phyloP scores from a whole-genome alignment of 1,140 invertebrate species.

The Drosophila tsacasi region DNA sequence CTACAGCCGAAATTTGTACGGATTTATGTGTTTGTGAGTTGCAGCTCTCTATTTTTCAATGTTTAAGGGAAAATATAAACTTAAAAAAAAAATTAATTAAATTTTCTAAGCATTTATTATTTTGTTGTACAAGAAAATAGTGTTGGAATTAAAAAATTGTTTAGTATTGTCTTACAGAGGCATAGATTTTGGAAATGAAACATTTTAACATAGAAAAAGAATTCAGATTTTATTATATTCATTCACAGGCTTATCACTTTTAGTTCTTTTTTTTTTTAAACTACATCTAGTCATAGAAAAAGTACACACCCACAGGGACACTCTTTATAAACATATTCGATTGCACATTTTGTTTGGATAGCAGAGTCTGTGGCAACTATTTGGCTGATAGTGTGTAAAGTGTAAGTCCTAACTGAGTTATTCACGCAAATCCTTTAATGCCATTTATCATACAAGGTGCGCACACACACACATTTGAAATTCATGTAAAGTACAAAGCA shows the following conservation, averaged over 20 bases:
- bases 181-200: neutral
- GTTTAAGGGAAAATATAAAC: neutral
- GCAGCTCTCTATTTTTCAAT: neutral
- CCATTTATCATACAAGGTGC: constrained; percentile 75
- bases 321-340: constrained; percentile 13
- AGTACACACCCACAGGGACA: neutral
- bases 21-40: constrained; percentile 4
- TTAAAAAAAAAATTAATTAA: no score
- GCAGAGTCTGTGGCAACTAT: constrained; percentile 47
- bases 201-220: no score
- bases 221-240: no score
- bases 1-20: neutral
- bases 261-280: neutral
- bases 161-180: neutral
- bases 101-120: no score
- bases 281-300: neutral
- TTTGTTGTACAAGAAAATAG: no score
- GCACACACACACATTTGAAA: constrained; percentile 55
- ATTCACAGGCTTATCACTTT: neutral
- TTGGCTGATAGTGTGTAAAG: constrained; percentile 44
- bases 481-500: constrained; percentile 77
- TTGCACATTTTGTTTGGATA: constrained; percentile 41
- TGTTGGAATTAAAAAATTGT: neutral
- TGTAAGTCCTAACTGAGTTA: constrained; percentile 64
- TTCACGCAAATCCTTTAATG: constrained; percentile 80